These are phyloP conservation scores for Synanthedon myopaeformis DNA, from an alignment of 2,888 invertebrate genomes.

Conservation along the genomic window DNA sequence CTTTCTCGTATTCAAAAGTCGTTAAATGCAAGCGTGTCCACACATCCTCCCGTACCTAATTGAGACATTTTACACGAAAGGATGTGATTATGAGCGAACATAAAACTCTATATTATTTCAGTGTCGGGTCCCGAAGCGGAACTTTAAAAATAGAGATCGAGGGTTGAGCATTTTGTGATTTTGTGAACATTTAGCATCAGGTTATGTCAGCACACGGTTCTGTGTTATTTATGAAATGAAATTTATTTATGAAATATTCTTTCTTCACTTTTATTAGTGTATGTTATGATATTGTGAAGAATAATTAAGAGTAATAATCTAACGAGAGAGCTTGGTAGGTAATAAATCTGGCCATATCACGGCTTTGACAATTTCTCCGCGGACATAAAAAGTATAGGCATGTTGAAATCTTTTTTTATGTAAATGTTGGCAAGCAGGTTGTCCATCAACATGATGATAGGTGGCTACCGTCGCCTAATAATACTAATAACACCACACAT, in stretches of 20 bases:
- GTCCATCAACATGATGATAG: too few relatives aligned
- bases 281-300: too few relatives aligned
- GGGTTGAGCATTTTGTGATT: constrained; percentile 10
- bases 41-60: constrained; percentile 63
- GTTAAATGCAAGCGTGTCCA: constrained; percentile 49
- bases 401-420: too few relatives aligned
- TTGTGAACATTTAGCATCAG: background rate
- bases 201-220: background rate
- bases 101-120: constrained; percentile 54
- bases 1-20: constrained; percentile 35
- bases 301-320: too few relatives aligned
- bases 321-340: too few relatives aligned
- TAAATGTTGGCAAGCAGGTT: too few relatives aligned
- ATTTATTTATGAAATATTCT: background rate
- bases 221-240: background rate
- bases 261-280: background rate
- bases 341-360: too few relatives aligned
- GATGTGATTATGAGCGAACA: constrained; percentile 63
- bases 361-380: too few relatives aligned
- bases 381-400: too few relatives aligned
- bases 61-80: constrained; percentile 66
- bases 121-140: constrained; percentile 29
- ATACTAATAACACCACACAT: too few relatives aligned
- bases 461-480: too few relatives aligned
- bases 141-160: constrained; percentile 46